Evolutionary conservation across 2,888 invertebrate genomes (phyloP), one percentile per base, ranked within the genome.

Genomic region (Hydrotaea cyrtoneurina): DNA sequence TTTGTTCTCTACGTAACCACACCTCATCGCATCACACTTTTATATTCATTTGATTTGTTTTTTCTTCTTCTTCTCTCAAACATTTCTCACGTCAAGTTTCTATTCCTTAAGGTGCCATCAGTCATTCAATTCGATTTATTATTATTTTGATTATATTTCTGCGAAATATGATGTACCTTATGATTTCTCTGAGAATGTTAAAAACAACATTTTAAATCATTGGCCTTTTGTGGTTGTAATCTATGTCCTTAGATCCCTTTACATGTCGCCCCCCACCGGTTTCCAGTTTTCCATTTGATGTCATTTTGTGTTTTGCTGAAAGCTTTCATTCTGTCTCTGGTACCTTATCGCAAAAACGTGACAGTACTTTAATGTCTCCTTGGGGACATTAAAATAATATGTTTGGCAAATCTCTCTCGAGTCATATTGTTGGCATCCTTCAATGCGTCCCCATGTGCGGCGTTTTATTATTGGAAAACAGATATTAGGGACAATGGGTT

Each of bases 371-470:
- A 15, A 59, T 59, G 59, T 59, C 59, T 59, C 59, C 23, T 59
- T 59, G 59, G 59, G 59, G 59, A 59, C 59, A 59, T 50, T 50
- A 8, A 50, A 50, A n/a, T n/a, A 50, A 50, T 50, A 50, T 50
- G 50, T n/a, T 50, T 50, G 50, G n/a, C 50, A 50, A 50, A 50
- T 50, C n/a, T 50, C 50, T 50, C 50, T 50, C 2, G 50, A 50
- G 50, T 50, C 50, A 50, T 50, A n/a, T 50, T 50, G n/a, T 1
- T n/a, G 50, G 7, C 8, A n/a, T 50, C n/a, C 1, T n/a, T 50
- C n/a, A 4, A 50, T 15, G 15, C n/a, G 1, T 50, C 50, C 50
- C 50, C n/a, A 50, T n/a, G 13, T 50, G 50, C 4, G 4, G n/a
- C 4, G n/a, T 50, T n/a, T n/a, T 50, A 50, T 13, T 50, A 50